Conservation (phyloP, 2,797 vertebrate species). For the Mus spretus region DNA sequence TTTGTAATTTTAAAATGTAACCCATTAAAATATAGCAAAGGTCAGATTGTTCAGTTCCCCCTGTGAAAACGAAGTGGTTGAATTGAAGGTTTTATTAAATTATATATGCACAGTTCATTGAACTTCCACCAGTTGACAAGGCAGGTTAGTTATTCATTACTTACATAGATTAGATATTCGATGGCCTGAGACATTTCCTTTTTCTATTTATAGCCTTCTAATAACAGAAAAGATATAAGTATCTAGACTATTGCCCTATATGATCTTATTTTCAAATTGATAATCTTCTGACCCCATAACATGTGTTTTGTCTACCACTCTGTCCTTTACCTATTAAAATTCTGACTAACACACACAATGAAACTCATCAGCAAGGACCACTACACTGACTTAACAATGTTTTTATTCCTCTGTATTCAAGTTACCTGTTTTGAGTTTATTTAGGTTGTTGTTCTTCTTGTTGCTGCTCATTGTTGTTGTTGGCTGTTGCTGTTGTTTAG, state of each 20-base stretch:
- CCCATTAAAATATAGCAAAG: slow-evolving; percentile 34
- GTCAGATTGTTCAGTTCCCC: not conserved
- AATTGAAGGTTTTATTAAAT: slow-evolving; percentile 11
- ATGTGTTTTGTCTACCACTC: not conserved
- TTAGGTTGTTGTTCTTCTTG: not conserved
- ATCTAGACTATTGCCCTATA: not conserved
- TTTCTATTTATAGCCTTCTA: slow-evolving; percentile 6
- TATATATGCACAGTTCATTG: not conserved
- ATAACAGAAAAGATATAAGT: not conserved
- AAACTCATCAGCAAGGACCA: slow-evolving; percentile 2
- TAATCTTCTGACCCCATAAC: slow-evolving; percentile 1
- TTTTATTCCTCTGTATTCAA: not conserved
- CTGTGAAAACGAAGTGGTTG: not conserved
- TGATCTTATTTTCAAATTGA: slow-evolving; percentile 32
- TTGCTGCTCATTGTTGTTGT: no score
- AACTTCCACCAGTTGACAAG: slow-evolving; percentile 26
- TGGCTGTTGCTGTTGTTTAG: not conserved
- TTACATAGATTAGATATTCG: not conserved
- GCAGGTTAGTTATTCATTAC: not conserved
- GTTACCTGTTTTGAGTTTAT: not conserved
- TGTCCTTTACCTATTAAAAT: slow-evolving; percentile 9
- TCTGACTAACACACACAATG: not conserved
- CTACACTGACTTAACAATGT: slow-evolving; percentile 36
- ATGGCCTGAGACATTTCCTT: slow-evolving; percentile 22
- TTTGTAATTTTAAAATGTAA: slow-evolving; percentile 23